Evolutionary conservation across 2,113 vertebrate species (phyloP), one percentile per base, ranked within the genome.

Genomic region (Emberiza fucata): DNA sequence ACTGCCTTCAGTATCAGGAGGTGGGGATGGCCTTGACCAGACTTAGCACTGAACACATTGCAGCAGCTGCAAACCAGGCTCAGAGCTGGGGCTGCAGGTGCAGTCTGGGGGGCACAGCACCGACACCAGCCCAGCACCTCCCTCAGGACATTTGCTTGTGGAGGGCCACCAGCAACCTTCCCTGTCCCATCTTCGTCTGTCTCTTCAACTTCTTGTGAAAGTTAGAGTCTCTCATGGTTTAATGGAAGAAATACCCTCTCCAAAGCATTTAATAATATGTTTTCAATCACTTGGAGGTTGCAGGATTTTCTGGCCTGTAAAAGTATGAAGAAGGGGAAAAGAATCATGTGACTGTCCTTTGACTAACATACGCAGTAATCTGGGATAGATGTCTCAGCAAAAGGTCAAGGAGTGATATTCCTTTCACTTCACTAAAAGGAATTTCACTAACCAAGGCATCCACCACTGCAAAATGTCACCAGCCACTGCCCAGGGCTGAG

Each of bases 341-440:
- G 70, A 63, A 81, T 45, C 78, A 78, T 35, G 60, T 63, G 83
- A 68, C 35, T 81, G 29, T 50, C 45, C 82, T 88, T 86, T 75
- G 64, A 65, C 59, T 65, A 92, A 70, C 27, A 64, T 24, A 42
- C 0, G 4, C 37, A 78, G 50, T 5, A 54, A 19, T 86, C 51
- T 53, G 56, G 59, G 54, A 40, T n/a, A 92, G 83, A 87, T 15
- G 31, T 72, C 90, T 81, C 77, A 84, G 71, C 42, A 53, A 91
- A 97, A 95, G 75, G 92, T 94, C 92, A 89, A 60, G 45, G 22
- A 83, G 65, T 0, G 0, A 72, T 77, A 95, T 35, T 94, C 65
- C 50, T 95, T 92, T 94, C 72, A 86, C 85, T 94, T 91, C 71
- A 59, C 57, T 60, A 57, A 90, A 60, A 90, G 56, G 31, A 71